Percentiles rank a stretch among this genome's conserved stretches.
Evolutionary conservation across 2,888 invertebrate genomes (phyloP).

Genomic region (Cheilosia pagana): DNA sequence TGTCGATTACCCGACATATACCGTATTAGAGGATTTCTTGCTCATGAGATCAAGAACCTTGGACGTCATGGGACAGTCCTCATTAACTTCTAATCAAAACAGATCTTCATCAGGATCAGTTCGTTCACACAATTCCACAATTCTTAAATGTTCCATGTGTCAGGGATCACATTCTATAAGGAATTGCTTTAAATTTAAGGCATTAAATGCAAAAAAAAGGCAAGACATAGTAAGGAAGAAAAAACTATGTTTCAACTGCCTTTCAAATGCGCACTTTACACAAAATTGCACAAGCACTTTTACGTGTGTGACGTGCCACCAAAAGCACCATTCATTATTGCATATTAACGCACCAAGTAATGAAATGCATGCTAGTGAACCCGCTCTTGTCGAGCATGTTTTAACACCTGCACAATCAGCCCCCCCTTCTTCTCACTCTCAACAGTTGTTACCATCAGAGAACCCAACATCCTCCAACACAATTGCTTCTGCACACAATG

Average conservation of each 20-base stretch:
- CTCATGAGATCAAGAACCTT: conserved; percentile 6
- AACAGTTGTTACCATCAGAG: too few relatives aligned
- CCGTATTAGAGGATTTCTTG: background rate
- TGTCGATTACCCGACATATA: conserved; percentile 23
- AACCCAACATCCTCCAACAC: too few relatives aligned
- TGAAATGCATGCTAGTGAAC: too few relatives aligned
- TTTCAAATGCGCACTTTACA: too few relatives aligned
- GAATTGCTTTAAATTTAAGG: conserved; percentile 21
- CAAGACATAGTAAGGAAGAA: background rate
- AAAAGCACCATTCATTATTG: too few relatives aligned
- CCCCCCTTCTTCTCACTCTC: too few relatives aligned
- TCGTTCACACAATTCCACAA: background rate
- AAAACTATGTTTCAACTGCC: background rate
- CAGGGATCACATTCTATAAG: background rate
- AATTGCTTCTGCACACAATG: too few relatives aligned
- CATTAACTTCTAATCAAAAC: background rate
- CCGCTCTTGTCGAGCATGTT: too few relatives aligned
- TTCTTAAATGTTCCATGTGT: conserved; percentile 11
- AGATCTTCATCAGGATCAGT: background rate
- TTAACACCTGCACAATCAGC: too few relatives aligned
- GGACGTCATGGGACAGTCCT: background rate
- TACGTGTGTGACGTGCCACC: too few relatives aligned
- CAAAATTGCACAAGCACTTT: too few relatives aligned
- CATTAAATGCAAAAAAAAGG: background rate
- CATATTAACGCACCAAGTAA: too few relatives aligned